Conservation (phyloP, 2,113 vertebrate species). For the Cebus imitator region DNA sequence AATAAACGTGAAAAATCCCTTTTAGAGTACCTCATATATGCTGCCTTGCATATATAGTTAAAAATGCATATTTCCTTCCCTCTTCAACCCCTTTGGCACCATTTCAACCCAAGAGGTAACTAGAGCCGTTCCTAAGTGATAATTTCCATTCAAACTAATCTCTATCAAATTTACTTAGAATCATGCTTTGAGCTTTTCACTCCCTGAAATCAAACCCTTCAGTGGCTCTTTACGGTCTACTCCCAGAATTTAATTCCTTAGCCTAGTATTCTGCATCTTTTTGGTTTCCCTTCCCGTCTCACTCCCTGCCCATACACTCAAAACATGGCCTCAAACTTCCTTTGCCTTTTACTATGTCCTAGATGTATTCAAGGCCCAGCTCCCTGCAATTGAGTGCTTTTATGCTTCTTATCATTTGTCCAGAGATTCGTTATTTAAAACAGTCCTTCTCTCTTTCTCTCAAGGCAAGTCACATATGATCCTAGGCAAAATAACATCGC, state of each 20-base stretch:
- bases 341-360: not conserved
- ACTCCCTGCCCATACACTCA: not conserved
- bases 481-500: not conserved
- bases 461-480: not conserved
- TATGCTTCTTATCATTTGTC: not conserved
- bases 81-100: not conserved
- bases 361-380: not conserved
- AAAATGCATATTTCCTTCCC: not conserved
- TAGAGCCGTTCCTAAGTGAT: not conserved
- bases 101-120: not conserved
- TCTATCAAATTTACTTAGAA: not conserved
- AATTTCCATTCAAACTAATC: not conserved
- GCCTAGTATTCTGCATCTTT: not conserved
- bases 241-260: not conserved
- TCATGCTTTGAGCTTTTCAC: not conserved
- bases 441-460: not conserved
- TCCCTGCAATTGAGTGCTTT: not conserved
- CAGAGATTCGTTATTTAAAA: not conserved
- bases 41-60: not conserved
- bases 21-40: not conserved
- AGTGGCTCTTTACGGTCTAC: not conserved
- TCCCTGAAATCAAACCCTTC: not conserved
- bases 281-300: not conserved
- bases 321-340: not conserved
- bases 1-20: not conserved